Evolutionary conservation across 2,888 invertebrate species (phyloP).

Genomic region (Cephalotes varians): DNA sequence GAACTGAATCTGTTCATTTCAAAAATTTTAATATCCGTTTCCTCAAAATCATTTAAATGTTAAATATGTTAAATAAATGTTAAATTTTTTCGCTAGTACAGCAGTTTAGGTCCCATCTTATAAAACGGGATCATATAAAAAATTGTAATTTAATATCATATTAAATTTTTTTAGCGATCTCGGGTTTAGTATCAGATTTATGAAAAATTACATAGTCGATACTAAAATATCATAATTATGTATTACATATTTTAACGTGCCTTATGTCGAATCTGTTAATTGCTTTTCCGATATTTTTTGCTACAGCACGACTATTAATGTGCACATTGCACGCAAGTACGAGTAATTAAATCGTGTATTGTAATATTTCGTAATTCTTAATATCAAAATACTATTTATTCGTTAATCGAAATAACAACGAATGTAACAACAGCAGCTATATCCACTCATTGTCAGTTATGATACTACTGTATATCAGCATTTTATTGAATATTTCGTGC

Average conservation of each 20-base stretch:
- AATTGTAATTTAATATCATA: slow-evolving; percentile 2
- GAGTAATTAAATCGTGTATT: slow-evolving; percentile 25
- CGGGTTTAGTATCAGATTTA: slow-evolving; percentile 8
- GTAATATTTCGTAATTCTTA: slow-evolving; percentile 23
- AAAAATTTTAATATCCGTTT: neutral
- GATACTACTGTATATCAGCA: neutral
- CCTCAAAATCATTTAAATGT: neutral
- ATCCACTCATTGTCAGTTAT: slow-evolving; percentile 17
- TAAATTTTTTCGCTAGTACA: neutral
- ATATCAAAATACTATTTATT: slow-evolving; percentile 33
- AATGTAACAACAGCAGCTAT: slow-evolving; percentile 11
- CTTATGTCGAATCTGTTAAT: slow-evolving; percentile 36
- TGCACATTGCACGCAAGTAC: neutral
- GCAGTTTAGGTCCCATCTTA: neutral
- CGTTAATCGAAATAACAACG: slow-evolving; percentile 30
- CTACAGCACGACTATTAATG: slow-evolving; percentile 5
- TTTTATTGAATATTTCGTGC: slow-evolving; percentile 24
- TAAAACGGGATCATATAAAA: neutral
- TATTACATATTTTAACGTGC: slow-evolving; percentile 36
- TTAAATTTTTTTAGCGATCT: neutral
- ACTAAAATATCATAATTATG: slow-evolving; percentile 35
- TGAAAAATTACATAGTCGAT: slow-evolving; percentile 34
- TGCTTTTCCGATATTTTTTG: slow-evolving; percentile 39
- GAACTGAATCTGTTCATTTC: neutral
- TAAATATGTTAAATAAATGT: neutral